These are phyloP conservation scores for Sebastes nivosus DNA, from an alignment of 2,797 vertebrate species.

Conservation along the genomic window DNA sequence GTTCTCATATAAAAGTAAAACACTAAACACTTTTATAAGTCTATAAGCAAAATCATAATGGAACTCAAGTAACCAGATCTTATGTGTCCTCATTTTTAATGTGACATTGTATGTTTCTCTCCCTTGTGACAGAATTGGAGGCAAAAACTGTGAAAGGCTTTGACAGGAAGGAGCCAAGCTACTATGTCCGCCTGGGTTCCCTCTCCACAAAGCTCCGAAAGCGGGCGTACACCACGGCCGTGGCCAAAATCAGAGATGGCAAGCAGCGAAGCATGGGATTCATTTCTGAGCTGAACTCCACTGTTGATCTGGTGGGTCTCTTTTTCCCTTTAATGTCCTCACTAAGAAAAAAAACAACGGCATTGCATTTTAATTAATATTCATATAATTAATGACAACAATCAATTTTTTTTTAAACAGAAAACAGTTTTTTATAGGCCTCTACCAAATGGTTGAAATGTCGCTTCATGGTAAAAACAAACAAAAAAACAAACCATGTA, in stretches of 20 bases:
- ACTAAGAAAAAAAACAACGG: too few relatives aligned
- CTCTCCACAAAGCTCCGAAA: conserved; percentile 89
- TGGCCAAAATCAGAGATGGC: conserved; percentile 83
- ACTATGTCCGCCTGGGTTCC: conserved; percentile 89
- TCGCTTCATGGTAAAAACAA: too few relatives aligned
- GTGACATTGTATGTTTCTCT: not conserved
- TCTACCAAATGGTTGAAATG: too few relatives aligned
- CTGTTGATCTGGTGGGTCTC: conserved; percentile 87
- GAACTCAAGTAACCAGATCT: not conserved
- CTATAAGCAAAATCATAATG: not conserved
- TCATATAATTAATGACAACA: too few relatives aligned
- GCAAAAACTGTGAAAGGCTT: conserved; percentile 81
- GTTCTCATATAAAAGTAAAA: not conserved
- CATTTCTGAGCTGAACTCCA: conserved; percentile 87
- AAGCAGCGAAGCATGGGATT: conserved; percentile 87
- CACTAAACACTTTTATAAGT: not conserved
- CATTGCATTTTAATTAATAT: too few relatives aligned
- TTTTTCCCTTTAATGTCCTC: too few relatives aligned
- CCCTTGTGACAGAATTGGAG: conserved; percentile 82
- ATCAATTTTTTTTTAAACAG: too few relatives aligned
- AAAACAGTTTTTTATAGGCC: too few relatives aligned
- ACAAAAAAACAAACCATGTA: too few relatives aligned
- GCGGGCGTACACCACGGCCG: conserved; percentile 87
- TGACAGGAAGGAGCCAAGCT: conserved; percentile 84
- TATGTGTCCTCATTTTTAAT: conserved; percentile 1